These are phyloP conservation scores for Paguma larvata DNA, from an alignment of 2,797 vertebrate genomes.

Conservation along the genomic window DNA sequence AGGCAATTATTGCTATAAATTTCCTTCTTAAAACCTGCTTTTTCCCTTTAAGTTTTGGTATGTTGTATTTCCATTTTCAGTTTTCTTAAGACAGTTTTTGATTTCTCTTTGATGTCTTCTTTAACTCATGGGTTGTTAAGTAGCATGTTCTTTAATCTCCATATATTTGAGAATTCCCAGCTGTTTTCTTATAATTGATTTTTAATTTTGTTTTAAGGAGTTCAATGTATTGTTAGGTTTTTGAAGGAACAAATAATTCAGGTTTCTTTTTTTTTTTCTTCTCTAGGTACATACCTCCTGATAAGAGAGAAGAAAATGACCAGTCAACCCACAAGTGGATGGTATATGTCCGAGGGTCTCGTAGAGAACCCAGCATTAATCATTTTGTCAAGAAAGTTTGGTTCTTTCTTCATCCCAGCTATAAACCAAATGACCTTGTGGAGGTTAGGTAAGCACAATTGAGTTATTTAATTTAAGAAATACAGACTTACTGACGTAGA, in stretches of 20 bases:
- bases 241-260: not conserved
- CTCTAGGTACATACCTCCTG: slow-evolving; percentile 97
- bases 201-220: slow-evolving; percentile 37
- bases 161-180: not conserved
- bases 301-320: slow-evolving; percentile 98
- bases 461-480: not conserved
- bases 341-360: slow-evolving; percentile 98
- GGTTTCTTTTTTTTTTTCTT: slow-evolving; percentile 42
- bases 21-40: not conserved
- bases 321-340: slow-evolving; percentile 99
- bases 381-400: slow-evolving; percentile 99
- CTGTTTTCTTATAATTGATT: slow-evolving; percentile 36
- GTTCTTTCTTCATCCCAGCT: slow-evolving; percentile 99
- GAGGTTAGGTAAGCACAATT: slow-evolving; percentile 95
- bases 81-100: not conserved
- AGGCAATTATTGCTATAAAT: not conserved
- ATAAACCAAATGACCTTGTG: slow-evolving; percentile 99
- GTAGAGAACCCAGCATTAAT: slow-evolving; percentile 97
- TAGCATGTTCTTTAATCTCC: not conserved
- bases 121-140: not conserved
- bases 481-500: slow-evolving; percentile 1
- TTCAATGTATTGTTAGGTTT: slow-evolving; percentile 28
- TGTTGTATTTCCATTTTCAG: slow-evolving; percentile 22
- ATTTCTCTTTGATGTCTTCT: slow-evolving; percentile 17
- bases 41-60: not conserved